Evolutionary conservation across 1,140 invertebrate species (phyloP).

Genomic region (Ruditapes philippinarum): DNA sequence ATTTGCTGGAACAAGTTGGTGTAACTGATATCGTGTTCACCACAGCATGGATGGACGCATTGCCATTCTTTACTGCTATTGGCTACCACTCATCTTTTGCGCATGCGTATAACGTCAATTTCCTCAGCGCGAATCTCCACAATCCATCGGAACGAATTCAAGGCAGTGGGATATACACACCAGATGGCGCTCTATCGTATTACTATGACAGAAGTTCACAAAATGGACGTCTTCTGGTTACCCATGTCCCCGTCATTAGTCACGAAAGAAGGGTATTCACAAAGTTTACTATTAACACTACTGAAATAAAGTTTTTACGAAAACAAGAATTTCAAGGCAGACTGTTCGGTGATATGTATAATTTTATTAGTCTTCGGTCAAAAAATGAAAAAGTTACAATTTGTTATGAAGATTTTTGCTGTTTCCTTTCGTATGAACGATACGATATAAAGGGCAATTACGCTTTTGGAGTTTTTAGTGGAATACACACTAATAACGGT

Average conservation of each 20-base stretch:
- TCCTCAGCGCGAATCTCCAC: constrained; percentile 89
- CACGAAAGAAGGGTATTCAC: not conserved
- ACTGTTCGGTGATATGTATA: too few species aligned
- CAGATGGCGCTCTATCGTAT: constrained; percentile 54
- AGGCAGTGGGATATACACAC: constrained; percentile 87
- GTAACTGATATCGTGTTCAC: constrained; percentile 91
- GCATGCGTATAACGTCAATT: constrained; percentile 88
- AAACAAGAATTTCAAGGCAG: too few species aligned
- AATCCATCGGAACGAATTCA: constrained; percentile 83
- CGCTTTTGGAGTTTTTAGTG: constrained; percentile 79
- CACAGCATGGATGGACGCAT: constrained; percentile 91
- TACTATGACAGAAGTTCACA: constrained; percentile 64
- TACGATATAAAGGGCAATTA: constrained; percentile 64
- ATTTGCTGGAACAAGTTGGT: constrained; percentile 86
- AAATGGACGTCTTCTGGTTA: constrained; percentile 68
- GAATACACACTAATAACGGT: constrained; percentile 73
- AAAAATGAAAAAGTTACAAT: constrained; percentile 58
- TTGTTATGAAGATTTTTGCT: constrained; percentile 74
- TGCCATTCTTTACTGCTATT: constrained; percentile 89
- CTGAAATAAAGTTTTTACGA: constrained; percentile 72
- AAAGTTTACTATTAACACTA: not conserved
- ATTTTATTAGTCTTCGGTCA: too few species aligned
- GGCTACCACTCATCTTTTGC: constrained; percentile 88
- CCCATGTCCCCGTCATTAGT: constrained; percentile 63
- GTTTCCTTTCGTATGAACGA: constrained; percentile 69